Percentiles rank a stretch among this genome's conserved stretches.
These are phyloP conservation scores for Heliconius erato DNA, from an alignment of 2,888 invertebrate genomes.

Conservation along the genomic window DNA sequence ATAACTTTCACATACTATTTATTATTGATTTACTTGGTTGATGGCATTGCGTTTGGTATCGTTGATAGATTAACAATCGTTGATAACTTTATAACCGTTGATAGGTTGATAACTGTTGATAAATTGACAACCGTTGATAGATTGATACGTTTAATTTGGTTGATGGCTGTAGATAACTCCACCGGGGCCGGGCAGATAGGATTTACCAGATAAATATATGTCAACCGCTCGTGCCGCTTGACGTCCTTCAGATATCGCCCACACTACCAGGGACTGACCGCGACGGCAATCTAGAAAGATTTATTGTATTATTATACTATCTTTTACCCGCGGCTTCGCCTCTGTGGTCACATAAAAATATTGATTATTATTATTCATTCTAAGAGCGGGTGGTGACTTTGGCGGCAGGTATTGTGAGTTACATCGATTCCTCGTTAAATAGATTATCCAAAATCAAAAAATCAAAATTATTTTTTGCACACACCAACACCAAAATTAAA, in stretches of 20 bases:
- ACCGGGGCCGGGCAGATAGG: slow-evolving; percentile 96
- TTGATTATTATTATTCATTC: no score
- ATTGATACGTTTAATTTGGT: slow-evolving; percentile 14
- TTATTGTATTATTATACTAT: no score
- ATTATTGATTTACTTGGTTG: slow-evolving; percentile 3
- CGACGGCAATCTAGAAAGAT: slow-evolving; percentile 94
- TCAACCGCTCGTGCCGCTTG: slow-evolving; percentile 98
- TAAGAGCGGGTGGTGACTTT: no score
- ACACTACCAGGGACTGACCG: slow-evolving; percentile 99
- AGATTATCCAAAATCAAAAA: no score
- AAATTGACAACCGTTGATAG: background rate
- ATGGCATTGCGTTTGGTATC: slow-evolving; percentile 1
- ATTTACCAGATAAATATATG: slow-evolving; percentile 90
- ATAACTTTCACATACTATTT: background rate
- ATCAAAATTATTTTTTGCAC: no score
- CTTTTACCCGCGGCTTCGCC: no score
- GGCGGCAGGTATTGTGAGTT: no score
- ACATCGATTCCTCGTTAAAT: no score
- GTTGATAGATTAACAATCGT: background rate
- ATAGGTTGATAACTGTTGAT: background rate
- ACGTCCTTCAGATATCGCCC: slow-evolving; percentile 99
- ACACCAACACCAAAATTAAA: background rate
- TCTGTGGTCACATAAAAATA: no score
- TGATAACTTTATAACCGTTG: background rate
- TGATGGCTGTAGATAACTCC: slow-evolving; percentile 88